Base-by-base conservation (phyloP, 1,140 invertebrate genomes). In the Muscidifurax raptorellus region DNA sequence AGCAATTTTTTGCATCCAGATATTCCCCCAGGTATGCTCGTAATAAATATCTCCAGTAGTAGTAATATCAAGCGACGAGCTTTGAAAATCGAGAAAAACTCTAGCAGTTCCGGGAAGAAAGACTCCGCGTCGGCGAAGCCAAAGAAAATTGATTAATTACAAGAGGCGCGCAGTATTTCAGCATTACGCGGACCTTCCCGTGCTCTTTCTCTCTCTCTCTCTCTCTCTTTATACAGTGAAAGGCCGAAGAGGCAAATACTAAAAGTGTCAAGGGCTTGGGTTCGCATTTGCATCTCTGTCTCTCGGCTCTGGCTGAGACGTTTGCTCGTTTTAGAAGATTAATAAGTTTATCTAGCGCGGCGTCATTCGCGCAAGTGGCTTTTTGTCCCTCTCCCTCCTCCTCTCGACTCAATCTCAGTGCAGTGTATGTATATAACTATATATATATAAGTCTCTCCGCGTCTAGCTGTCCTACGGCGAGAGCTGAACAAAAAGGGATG, bases 141-240 rank as follows among this genome's bases (percentile, higher is more conserved):
- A 69, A 69, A 28, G 66, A 69, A 69, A 69, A 30, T 69, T 69
- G 66, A 69, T 69, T 69, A 69, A 69, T 69, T 69, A 69, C 12
- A 25, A 69, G 25, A 30, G 66, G 59, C 15, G 59, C 15, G 9
- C 28, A 69, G 10, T 28, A 13, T 28, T 28, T 69, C 66, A 69
- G 28, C 66, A 28, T 69, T 69, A 69, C 66, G 66, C 1, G 9
- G 27, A 27, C 66, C 66, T 28, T 25, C 59, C 25, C 27, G 4
- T 28, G 66, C 36, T 27, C 12, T 69, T 69, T 69, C 52, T n/a
- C 52, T 59, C 22, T n/a, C 36, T 27, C 12, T 69, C 28, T 69
- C 52, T n/a, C 52, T 59, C 22, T n/a, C 6, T 7, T 0, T 4
- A 59, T 18, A 6, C 36, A 6, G 52, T 6, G 52, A 59, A 59